Evolutionary conservation across 2,797 vertebrate genomes (phyloP), one percentile per base, ranked within the genome.

Genomic region (Malurus leucopterus): DNA sequence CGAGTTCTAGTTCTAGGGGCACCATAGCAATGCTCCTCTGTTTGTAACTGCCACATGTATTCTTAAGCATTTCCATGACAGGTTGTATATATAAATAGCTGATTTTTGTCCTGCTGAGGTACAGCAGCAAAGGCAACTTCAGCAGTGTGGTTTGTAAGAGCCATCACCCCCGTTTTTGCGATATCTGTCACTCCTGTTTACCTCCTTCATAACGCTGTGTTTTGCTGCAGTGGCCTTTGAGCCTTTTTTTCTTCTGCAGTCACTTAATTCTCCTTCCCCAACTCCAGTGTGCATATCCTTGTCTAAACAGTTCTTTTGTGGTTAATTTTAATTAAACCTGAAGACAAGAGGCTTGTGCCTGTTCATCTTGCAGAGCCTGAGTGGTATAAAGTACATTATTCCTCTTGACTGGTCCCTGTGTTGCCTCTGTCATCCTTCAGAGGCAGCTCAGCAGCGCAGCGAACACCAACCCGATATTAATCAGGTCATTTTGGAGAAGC

Each of bases 291-390:
- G n/a, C 24, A 3, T 55, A 40, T 53, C 53, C 57, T 73, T 18
- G 3, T 20, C 51, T 41, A 38, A 83, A 30, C 62, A 51, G n/a
- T 12, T 62, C 27, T 65, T 92, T 62, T 47, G 64, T 72, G 55
- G 32, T 69, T 84, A 78, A 82, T 75, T 78, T 75, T 86, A 88
- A 80, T 89, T 68, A 77, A 87, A 87, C 74, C 49, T 74, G 93
- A 89, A 92, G 71, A 55, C 62, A 43, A 72, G 82, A 75, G 64
- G 19, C 59, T 78, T 89, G 59, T 55, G 32, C 55, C 67, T 74
- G 68, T 91, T 89, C 40, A 6, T 59, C 67, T 58, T n/a, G 73
- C 59, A 59, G 70, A 84, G 41, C 59, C 47, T 20, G 67, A 53
- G 46, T 4, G 13, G 14, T 70, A 26, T 51, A 38, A 89, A 69